Conservation (phyloP, 2,888 invertebrate species). For the Miltochrista miniata region DNA sequence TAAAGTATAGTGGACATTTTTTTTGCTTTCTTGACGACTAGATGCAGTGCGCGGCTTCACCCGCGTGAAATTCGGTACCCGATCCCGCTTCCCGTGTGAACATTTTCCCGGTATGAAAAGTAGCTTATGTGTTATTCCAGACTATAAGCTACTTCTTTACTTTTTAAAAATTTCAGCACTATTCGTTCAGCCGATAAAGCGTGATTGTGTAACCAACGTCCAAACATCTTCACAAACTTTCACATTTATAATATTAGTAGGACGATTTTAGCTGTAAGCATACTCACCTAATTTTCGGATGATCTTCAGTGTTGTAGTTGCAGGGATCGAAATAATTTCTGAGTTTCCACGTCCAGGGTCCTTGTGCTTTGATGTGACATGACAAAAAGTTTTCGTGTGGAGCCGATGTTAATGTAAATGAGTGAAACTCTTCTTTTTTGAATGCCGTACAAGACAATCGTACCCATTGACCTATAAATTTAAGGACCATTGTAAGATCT, state of each 20-base stretch:
- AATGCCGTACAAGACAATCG: conserved; percentile 96
- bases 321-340: conserved; percentile 97
- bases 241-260: too few relatives aligned
- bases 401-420: conserved; percentile 97
- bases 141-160: too few relatives aligned
- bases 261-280: too few relatives aligned
- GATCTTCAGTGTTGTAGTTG: conserved; percentile 93
- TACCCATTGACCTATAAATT: conserved; percentile 92
- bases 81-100: too few relatives aligned
- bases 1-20: too few relatives aligned
- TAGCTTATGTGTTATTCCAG: too few relatives aligned
- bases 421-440: conserved; percentile 95
- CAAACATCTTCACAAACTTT: too few relatives aligned
- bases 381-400: conserved; percentile 98
- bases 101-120: too few relatives aligned
- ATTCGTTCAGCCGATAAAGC: not conserved
- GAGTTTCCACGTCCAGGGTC: conserved; percentile 99
- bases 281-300: conserved; percentile 88
- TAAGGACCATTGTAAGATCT: not conserved
- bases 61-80: too few relatives aligned
- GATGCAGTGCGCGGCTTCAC: too few relatives aligned
- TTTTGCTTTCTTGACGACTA: too few relatives aligned
- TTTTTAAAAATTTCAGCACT: not conserved
- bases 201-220: too few relatives aligned
- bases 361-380: conserved; percentile 95